These are phyloP conservation scores for Atherix ibis DNA, from an alignment of 2,888 invertebrate species.

Conservation along the genomic window DNA sequence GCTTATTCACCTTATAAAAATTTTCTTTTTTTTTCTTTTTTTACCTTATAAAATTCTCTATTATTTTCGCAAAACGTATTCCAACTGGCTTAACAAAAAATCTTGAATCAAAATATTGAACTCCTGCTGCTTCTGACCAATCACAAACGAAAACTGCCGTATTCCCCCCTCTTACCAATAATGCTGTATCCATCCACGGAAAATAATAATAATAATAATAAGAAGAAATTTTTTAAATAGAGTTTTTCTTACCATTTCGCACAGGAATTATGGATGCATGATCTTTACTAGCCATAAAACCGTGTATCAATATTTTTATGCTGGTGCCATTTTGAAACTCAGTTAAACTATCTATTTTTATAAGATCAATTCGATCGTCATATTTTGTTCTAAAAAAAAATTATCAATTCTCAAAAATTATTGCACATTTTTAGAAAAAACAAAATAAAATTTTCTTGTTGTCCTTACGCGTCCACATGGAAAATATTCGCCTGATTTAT, in stretches of 20 bases:
- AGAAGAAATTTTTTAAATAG: neutral
- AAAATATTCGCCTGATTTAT: no score
- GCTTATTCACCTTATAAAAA: neutral
- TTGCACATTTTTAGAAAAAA: no score
- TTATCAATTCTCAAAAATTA: no score
- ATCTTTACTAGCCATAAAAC: constrained; percentile 22
- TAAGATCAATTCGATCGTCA: no score
- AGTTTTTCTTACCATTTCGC: constrained; percentile 8
- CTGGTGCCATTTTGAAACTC: constrained; percentile 10
- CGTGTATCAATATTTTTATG: constrained; percentile 28
- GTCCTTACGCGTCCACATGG: no score
- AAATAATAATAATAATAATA: no score
- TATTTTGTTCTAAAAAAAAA: no score
- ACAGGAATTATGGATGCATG: constrained; percentile 14
- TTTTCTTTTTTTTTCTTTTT: neutral
- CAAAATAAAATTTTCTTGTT: no score
- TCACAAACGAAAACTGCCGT: constrained; percentile 27
- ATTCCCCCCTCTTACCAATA: constrained; percentile 20
- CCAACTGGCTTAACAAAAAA: constrained; percentile 19
- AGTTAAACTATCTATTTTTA: neutral
- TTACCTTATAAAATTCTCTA: constrained; percentile 19
- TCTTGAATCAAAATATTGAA: constrained; percentile 23
- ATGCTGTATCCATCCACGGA: no score
- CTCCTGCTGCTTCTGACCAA: constrained; percentile 22
- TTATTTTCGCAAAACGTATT: constrained; percentile 15